Evolutionary conservation across 2,888 invertebrate genomes (phyloP), one percentile per base, ranked within the genome.

Genomic region (Drosophila neonasuta): DNA sequence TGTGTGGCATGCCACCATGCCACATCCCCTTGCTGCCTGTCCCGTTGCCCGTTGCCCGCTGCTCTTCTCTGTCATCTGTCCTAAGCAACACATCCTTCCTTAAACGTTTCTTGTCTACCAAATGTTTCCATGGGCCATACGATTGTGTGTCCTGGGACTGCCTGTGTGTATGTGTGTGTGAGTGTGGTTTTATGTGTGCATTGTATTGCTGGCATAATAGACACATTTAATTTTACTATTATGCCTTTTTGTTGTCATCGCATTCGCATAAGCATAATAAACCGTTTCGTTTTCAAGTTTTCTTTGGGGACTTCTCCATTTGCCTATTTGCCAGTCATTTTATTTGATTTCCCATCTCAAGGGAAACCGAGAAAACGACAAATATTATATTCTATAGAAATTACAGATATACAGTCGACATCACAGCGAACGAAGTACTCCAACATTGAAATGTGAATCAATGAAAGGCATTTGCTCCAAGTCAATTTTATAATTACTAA

Each of bases 221-320:
- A 84, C 77, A 88, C 87, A 88, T 88, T 88, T 88, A 88, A 88
- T 88, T 88, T 88, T 88, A 88, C 88, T 88, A 88, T 88, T 88
- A 88, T 88, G 86, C 76, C 86, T 79, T 88, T 85, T 87, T 87
- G 88, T 83, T 87, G 88, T 79, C 85, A 84, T 81, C 85, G 74
- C 82, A 85, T 85, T 80, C 80, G 80, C 86, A 85, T 85, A 79
- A 85, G 74, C 78, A 77, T 79, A 79, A 79, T 85, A 87, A 87
- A 84, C 84, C 77, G 86, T 85, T 82, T 77, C 86, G 68, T 74
- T 84, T 84, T 80, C 87, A 85, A 84, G 80, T 77, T 87, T 73
- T 72, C 75, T 64, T 60, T 60, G 59, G 68, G 75, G 69, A 70
- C 60, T 61, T 54, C 58, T 71, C 42, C 66, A 49, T 67, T 56